phyloP scores from a whole-genome alignment of 2,797 vertebrate genomes.

The Chlorospingus flavigularis region DNA sequence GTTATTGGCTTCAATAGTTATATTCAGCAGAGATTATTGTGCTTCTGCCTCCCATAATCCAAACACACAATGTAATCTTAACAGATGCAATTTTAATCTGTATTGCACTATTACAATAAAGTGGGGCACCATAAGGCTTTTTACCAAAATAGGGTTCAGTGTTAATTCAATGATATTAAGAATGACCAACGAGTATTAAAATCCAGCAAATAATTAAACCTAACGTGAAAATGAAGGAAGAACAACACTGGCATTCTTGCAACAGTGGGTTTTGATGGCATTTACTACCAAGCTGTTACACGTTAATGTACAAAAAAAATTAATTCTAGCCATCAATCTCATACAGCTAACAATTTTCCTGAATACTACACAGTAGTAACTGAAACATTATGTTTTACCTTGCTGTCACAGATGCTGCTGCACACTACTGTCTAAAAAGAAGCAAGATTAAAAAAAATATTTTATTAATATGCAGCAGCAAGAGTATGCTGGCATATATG shows the following conservation, averaged over 20 bases:
- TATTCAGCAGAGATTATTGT: constrained; percentile 66
- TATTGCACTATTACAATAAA: constrained; percentile 62
- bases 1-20: constrained; percentile 71
- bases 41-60: constrained; percentile 69
- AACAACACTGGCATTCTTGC: constrained; percentile 52
- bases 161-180: constrained; percentile 66
- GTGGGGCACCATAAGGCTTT: constrained; percentile 65
- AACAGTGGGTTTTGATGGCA: constrained; percentile 37
- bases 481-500: not conserved
- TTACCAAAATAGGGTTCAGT: constrained; percentile 54
- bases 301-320: constrained; percentile 53
- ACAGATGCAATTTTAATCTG: constrained; percentile 76
- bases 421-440: not conserved
- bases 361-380: not conserved
- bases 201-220: constrained; percentile 70
- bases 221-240: constrained; percentile 60
- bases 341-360: not conserved
- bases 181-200: constrained; percentile 62
- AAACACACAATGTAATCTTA: constrained; percentile 68
- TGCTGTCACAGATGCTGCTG: not conserved
- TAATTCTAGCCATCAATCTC: constrained; percentile 11
- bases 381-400: not conserved
- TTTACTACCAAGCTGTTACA: constrained; percentile 66
- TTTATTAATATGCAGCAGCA: constrained; percentile 13
- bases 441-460: not conserved